Evolutionary conservation across 2,888 invertebrate species (phyloP).

Genomic region (Tachystola acroxantha): DNA sequence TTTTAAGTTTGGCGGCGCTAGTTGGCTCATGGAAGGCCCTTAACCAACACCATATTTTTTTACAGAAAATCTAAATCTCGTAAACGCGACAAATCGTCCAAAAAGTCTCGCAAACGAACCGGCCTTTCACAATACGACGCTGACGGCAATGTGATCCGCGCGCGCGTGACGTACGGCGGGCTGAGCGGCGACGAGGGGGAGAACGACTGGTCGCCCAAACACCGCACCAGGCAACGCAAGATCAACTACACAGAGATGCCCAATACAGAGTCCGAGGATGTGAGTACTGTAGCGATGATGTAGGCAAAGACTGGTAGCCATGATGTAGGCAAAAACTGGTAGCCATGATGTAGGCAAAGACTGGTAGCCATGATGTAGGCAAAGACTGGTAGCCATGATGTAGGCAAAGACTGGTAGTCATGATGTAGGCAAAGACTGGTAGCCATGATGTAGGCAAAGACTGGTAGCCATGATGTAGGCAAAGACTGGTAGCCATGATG

Average conservation of each 20-base stretch:
- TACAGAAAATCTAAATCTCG: slow-evolving; percentile 23
- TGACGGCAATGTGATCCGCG: slow-evolving; percentile 51
- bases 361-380: no score
- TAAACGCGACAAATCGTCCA: slow-evolving; percentile 29
- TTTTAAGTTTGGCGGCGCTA: no score
- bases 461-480: no score
- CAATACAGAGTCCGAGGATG: slow-evolving; percentile 86
- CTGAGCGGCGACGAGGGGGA: slow-evolving; percentile 65
- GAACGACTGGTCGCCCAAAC: slow-evolving; percentile 79
- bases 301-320: neutral
- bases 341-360: no score
- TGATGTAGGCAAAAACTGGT: neutral
- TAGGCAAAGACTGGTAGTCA: no score
- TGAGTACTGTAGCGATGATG: slow-evolving; percentile 38
- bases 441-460: no score
- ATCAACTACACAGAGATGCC: slow-evolving; percentile 88
- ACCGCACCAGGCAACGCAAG: slow-evolving; percentile 85
- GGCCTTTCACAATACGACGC: slow-evolving; percentile 60
- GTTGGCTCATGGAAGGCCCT: no score
- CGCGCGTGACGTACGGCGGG: slow-evolving; percentile 76
- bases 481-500: no score
- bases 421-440: no score
- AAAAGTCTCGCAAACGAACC: slow-evolving; percentile 29
- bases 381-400: no score
- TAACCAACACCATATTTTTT: neutral